Conservation (phyloP, 2,797 vertebrate genomes). For the Morus bassanus region DNA sequence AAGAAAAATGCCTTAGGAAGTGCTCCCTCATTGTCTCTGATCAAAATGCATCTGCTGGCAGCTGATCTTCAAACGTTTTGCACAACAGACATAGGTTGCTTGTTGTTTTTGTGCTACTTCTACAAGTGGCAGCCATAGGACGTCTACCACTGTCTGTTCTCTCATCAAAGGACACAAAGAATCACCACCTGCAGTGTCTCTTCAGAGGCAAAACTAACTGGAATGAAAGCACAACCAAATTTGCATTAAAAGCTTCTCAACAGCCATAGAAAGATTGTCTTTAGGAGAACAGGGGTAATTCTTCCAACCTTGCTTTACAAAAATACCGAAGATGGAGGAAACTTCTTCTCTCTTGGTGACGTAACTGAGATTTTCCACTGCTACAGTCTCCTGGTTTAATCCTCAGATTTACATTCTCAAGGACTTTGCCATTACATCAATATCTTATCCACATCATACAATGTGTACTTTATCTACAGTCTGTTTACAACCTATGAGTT, state of each 20-base stretch:
- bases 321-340: neutral
- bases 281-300: neutral
- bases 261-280: neutral
- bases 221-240: neutral
- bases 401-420: neutral
- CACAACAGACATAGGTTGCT: neutral
- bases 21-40: neutral
- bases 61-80: neutral
- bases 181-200: fast-evolving
- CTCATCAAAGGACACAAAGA: neutral
- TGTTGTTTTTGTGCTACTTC: neutral
- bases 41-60: constrained; percentile 19
- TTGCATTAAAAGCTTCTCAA: neutral
- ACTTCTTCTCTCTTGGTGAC: neutral
- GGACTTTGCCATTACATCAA: fast-evolving
- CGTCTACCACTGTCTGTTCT: neutral
- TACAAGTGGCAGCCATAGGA: neutral
- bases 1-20: neutral
- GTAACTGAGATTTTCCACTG: neutral
- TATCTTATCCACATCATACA: neutral
- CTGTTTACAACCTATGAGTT: neutral
- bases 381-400: neutral
- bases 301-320: neutral
- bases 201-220: neutral
- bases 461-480: neutral